These are phyloP conservation scores for Hippocampus mohnikei DNA, from an alignment of 2,113 vertebrate genomes.

Conservation along the genomic window DNA sequence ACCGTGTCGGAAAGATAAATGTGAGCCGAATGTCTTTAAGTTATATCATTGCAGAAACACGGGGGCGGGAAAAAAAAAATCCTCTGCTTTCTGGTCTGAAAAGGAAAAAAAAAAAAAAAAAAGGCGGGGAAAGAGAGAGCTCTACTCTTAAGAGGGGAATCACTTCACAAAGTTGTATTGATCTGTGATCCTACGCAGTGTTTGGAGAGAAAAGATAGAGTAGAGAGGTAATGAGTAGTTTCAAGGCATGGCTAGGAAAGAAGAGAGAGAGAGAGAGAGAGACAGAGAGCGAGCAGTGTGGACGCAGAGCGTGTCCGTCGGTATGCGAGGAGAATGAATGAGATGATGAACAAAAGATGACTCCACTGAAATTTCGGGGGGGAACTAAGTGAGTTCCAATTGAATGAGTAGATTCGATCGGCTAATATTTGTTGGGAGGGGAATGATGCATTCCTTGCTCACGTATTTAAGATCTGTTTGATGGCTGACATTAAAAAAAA, in stretches of 20 bases:
- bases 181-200: constrained; percentile 58
- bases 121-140: neutral
- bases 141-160: constrained; percentile 50
- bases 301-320: neutral
- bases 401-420: constrained; percentile 33
- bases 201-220: constrained; percentile 58
- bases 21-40: too few relatives aligned
- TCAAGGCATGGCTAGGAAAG: constrained; percentile 19
- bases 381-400: constrained; percentile 23
- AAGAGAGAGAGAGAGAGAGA: neutral
- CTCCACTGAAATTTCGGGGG: constrained; percentile 10
- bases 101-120: neutral
- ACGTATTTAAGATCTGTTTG: constrained; percentile 13
- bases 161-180: constrained; percentile 60
- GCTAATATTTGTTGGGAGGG: constrained; percentile 20
- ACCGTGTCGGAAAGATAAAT: too few relatives aligned
- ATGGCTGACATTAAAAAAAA: constrained; percentile 21
- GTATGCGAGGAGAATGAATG: neutral
- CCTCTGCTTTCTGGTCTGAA: constrained; percentile 1
- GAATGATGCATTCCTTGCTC: constrained; percentile 13
- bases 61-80: neutral
- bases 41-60: too few relatives aligned
- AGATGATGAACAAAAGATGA: constrained; percentile 9
- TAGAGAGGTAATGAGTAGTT: constrained; percentile 52
- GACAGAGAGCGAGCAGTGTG: neutral